Base-by-base conservation (phyloP, 35 echinoderm and acorn worm species). In the Diadema setosum region DNA sequence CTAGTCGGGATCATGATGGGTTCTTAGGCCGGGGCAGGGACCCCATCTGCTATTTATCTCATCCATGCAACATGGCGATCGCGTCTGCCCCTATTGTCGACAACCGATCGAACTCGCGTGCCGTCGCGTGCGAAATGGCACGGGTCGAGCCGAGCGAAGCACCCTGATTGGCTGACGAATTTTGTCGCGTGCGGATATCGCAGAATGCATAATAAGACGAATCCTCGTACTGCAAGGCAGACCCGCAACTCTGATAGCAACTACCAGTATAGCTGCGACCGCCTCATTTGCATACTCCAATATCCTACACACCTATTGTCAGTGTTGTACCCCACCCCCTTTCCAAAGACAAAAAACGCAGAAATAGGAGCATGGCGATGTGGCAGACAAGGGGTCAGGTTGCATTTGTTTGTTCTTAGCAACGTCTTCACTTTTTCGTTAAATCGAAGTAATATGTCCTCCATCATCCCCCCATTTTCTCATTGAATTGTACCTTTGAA, bases 31-130 rank as follows among this genome's bases (percentile, higher is more conserved):
- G 73, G 40, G 29, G n/a, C 37, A 78, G 9, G 11, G 37, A 26
- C 73, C 70, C 73, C 73, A 78, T 78, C 73, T 78, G 73, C 73
- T 78, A 78, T 78, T 78, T 78, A 78, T 78, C 73, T 78, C 29
- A 78, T 78, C 73, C 40, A 26, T n/a, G 33, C 73, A 78, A 78
- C 73, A 78, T 78, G 73, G 73, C 73, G 73, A 44, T 43, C 12
- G 37, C 35, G 21, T 41, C 40, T 25, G 63, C 63, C 73, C 9
- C 73, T 78, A 41, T 78, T 78, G 73, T 78, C 73, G 35, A 3
- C 3, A 42, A 67, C 37, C 73, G 73, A 78, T 35, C 73, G 36
- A 21, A 17, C 17, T 78, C 73, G 36, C 40, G 73, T 78, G 73
- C 73, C 40, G 73, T 78, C 73, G 73, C 73, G 73, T 78, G 73